Evolutionary conservation across 2,797 vertebrate genomes (phyloP), one percentile per base, ranked within the genome.

Genomic region (Lemur catta): DNA sequence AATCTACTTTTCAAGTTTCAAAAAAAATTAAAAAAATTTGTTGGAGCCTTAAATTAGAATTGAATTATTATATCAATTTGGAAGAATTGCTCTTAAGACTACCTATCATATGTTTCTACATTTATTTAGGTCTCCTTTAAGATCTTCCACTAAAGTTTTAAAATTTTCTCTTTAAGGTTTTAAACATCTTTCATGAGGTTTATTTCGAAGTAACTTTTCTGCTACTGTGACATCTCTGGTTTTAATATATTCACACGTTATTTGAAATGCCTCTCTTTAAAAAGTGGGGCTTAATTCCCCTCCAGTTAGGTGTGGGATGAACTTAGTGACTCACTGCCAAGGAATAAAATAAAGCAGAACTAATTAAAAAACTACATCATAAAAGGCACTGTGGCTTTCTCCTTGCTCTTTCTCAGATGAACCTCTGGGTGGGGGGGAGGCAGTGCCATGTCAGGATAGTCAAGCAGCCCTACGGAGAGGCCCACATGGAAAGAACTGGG

Each of bases 211-310:
- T 72, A 84, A 43, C 2, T 67, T 91, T 84, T 72, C 71, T 91
- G 35, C 65, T 61, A 8, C 41, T 38, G 15, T 75, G 76, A 33
- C 9, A 14, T 65, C 38, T 63, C 52, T 81, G 26, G 24, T 80
- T 93, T 84, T 38, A 48, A 28, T 82, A 71, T 43, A 15, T 33
- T 43, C 11, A 35, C 26, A 35, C 0, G 0, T 18, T 74, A 48
- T 91, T 65, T 91, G 74, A 89, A 71, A 93, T 55, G 43, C 12
- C 24, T 91, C 38, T 52, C 46, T 93, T 91, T 91, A 67, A 72
- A 84, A 84, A 15, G 5, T 59, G 11, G 28, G 69, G 20, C 35
- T 92, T 90, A 28, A 92, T 89, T 78, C 28, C 4, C 22, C 2
- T 55, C 14, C 63, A n/a, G 7, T 30, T 80, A 28, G 10, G 14